Evolutionary conservation across 2,888 invertebrate genomes (phyloP), one percentile per base, ranked within the genome.

Genomic region (Esperia sulphurella): DNA sequence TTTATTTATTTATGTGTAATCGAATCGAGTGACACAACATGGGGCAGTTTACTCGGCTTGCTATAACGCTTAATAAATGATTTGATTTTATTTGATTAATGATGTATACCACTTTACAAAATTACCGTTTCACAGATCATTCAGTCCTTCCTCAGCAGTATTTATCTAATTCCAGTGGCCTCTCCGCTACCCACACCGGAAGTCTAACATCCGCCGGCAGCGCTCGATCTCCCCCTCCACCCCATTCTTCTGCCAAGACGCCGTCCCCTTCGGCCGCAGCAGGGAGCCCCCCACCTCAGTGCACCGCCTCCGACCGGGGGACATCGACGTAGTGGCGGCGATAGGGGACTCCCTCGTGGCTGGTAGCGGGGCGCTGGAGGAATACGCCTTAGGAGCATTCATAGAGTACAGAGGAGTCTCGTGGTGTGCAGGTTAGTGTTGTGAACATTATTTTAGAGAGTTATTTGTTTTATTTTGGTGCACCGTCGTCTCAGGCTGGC

Each of bases 391-490:
- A 3, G 94, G 94, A 1, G 93, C 94, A 0, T 92, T 95, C 63
- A 92, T 94, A 53, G 94, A 95, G 70, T 92, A 94, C 54, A 80
- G 94, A 45, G 94, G 94, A 0, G 93, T 95, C 1, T 94, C 94
- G 9, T 94, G 94, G 94, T 94, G 93, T 73, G 92, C 92, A 61
- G 93, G 93, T 92, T 59, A 59, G 66, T n/a, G n/a, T n/a, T n/a
- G n/a, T n/a, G n/a, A n/a, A n/a, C n/a, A n/a, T 21, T 21, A 21
- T 21, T 3, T 21, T 21, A 21, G 21, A n/a, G 21, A 21, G 21
- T 21, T 5, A 21, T 21, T n/a, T 21, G 21, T 21, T 21, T 21
- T 2, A 21, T 21, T 21, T 3, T 21, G 21, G 21, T 21, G 21
- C 5, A 21, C 21, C 21, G 21, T 5, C 21, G 21, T 5, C 21